Base-by-base conservation (phyloP, 2,888 invertebrate species). In the Coronaproctus castanopsis region DNA sequence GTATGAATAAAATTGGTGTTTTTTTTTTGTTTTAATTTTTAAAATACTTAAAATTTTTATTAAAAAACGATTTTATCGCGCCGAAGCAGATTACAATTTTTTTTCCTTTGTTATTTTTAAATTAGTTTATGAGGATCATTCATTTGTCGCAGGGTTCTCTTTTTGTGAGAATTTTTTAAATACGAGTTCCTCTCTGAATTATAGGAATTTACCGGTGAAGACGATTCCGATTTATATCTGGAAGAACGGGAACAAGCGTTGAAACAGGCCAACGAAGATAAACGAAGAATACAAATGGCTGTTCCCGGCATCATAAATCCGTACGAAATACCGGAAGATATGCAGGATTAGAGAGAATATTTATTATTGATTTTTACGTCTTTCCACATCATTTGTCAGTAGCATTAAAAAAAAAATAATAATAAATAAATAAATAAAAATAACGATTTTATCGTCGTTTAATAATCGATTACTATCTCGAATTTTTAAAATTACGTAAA, bases 181-280 rank as follows among this genome's bases (percentile, higher is more conserved):
- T n/a, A n/a, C n/a, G n/a, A n/a, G n/a, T n/a, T n/a, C n/a, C 14
- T 36, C 36, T 36, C 14, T 36, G 5, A 36, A 58, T 71, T 75
- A 2, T 72, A 97, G 96, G 98, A 98, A 77, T 95, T 89, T 73
- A 92, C 95, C 24, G 98, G 98, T 53, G 95, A 95, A 73, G 97
- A 98, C 71, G 93, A 97, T 74, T 85, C 89, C 63, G 98, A 98
- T 75, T 77, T 98, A 70, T 98, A 88, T 76, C 76, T 99, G 70
- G 98, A 98, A 71, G 98, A 99, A 73, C 82, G 97, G 67, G 88
- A 96, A 74, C 81, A 80, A 64, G 85, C 90, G 61, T 80, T 98
- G 65, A 83, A 85, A 66, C 77, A 81, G 69, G 96, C 96, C 55
- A 93, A 97, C 72, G 84, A 87, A 64, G 93, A 93, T 69, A 97